Conservation (phyloP, 37 sponge, comb jelly and placozoan species). For the Axinella damicornis region DNA sequence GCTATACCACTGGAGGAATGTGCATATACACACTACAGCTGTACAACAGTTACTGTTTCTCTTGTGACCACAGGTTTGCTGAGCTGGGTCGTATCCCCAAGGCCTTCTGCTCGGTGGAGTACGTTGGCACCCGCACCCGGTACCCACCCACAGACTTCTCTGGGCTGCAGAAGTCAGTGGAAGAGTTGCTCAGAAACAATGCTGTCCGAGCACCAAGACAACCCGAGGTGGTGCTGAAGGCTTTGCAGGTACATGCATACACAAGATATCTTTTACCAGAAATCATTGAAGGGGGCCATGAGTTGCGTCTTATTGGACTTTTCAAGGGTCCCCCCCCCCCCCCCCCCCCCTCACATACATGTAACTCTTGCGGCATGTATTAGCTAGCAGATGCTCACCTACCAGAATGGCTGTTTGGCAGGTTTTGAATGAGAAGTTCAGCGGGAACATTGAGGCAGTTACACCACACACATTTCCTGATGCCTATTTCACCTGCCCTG, state of each 20-base stretch:
- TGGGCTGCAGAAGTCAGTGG: conserved; percentile 45
- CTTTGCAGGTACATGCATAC: conserved; percentile 51
- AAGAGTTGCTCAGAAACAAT: conserved; percentile 64
- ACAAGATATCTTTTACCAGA: too few species aligned
- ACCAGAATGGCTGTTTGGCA: conserved; percentile 22
- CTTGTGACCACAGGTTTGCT: conserved; percentile 48
- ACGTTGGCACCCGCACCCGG: conserved; percentile 77
- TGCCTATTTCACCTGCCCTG: conserved; percentile 89
- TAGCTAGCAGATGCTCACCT: too few species aligned
- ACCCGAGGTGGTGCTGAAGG: conserved; percentile 62
- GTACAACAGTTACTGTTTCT: too few species aligned
- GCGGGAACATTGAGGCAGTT: conserved; percentile 61
- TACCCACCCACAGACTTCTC: conserved; percentile 81
- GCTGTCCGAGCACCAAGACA: conserved; percentile 75
- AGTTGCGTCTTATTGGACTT: too few species aligned
- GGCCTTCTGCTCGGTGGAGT: conserved; percentile 85
- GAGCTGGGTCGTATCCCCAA: conserved; percentile 66
- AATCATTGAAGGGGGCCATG: too few species aligned
- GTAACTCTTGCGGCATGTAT: too few species aligned
- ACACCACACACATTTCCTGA: conserved; percentile 82
- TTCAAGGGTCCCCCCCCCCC: too few species aligned
- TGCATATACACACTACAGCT: too few species aligned
- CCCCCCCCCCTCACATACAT: too few species aligned
- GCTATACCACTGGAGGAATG: too few species aligned
- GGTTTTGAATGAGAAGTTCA: conserved; percentile 85